phyloP scores from a whole-genome alignment of 2,888 invertebrate species.

The Drosophila greeni region DNA sequence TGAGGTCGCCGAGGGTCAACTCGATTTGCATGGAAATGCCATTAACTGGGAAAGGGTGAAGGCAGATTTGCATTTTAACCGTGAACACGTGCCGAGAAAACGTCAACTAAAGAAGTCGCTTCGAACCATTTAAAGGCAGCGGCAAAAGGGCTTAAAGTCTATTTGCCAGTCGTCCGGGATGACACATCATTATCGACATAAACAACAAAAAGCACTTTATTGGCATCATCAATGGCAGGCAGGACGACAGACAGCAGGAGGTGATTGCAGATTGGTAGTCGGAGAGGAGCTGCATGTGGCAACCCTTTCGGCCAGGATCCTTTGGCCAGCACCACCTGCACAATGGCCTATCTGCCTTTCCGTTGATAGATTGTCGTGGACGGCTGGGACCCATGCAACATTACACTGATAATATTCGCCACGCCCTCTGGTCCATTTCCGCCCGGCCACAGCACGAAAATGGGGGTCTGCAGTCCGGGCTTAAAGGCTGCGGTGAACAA shows the following conservation, averaged over 20 bases:
- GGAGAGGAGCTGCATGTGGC: constrained; percentile 31
- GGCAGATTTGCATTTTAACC: constrained; percentile 9
- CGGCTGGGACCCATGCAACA: constrained; percentile 47
- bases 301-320: constrained; percentile 40
- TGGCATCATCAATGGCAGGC: constrained; percentile 59
- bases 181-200: constrained; percentile 68
- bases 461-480: constrained; percentile 21
- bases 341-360: constrained; percentile 34
- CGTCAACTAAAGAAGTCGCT: constrained; percentile 51
- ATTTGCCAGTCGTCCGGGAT: constrained; percentile 23
- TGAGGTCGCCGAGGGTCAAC: constrained; percentile 25
- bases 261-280: constrained; percentile 37
- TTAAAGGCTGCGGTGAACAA: constrained; percentile 22
- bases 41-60: constrained; percentile 49
- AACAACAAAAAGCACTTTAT: constrained; percentile 69
- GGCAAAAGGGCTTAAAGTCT: constrained; percentile 9
- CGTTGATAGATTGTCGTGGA: constrained; percentile 39
- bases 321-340: constrained; percentile 31
- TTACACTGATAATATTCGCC: constrained; percentile 61
- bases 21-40: constrained; percentile 56
- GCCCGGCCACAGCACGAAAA: constrained; percentile 22
- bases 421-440: constrained; percentile 26
- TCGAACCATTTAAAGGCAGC: constrained; percentile 10
- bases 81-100: constrained; percentile 37
- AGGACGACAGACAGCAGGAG: constrained; percentile 22